Base-by-base conservation (phyloP, 2,113 vertebrate genomes). In the Bostrychus sinensis region DNA sequence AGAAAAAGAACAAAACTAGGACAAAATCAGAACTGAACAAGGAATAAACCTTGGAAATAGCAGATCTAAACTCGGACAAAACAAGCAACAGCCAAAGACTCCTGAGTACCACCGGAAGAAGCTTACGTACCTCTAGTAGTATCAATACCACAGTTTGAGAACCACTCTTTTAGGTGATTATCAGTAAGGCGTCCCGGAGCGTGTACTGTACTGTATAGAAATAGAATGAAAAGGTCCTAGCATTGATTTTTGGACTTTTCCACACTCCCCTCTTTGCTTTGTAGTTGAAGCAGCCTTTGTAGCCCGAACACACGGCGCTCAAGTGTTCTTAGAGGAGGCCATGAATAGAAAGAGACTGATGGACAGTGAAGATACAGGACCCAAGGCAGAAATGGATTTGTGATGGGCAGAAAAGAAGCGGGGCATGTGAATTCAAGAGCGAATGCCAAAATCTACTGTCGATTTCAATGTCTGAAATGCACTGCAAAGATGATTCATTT, bases 261-360 rank as follows among this genome's bases (percentile, higher is more conserved):
- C 45, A 61, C 63, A 20, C 56, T 59, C 72, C 53, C 39, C 50
- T 62, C 55, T 57, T n/a, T 34, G 55, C 81, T 86, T 80, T 86
- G 75, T 83, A 79, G 71, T 78, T 51, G 65, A 81, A 75, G 57
- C 59, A 62, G 58, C 61, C 78, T 88, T 83, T 86, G 76, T 78
- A 23, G 80, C 68, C 51, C 22, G 56, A 71, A 70, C 65, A 70
- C 59, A 68, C 70, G 73, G 78, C 63, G 56, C 78, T 83, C 73
- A 82, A 81, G 78, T 85, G 75, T 72, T 76, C 78, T 76, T 76
- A 80, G 56, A 36, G 23, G 1, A 42, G 57, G 63, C 54, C 64
- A 59, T 76, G 62, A 76, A 80, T 77, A 64, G 48, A 20, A 39
- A 59, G 45, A 59, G 20, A 20, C 26, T 50, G 64, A 70, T 61